phyloP scores from a whole-genome alignment of 1,140 invertebrate genomes.

The Steinernema khuongi region DNA sequence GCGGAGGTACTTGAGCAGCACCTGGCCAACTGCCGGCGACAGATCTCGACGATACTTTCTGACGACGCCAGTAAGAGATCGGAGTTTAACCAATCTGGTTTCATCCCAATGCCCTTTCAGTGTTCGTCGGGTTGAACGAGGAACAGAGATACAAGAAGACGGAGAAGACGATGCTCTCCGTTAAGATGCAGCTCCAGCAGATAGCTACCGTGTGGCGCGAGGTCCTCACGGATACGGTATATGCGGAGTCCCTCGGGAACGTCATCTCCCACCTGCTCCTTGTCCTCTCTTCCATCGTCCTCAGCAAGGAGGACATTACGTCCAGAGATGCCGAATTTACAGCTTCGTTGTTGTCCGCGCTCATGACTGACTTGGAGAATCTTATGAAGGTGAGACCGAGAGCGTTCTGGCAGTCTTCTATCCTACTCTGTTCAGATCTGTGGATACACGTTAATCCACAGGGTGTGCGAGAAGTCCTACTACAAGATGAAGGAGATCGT shows the following conservation, averaged over 20 bases:
- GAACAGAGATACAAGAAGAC: constrained; percentile 20
- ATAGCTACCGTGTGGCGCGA: background rate
- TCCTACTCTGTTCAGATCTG: constrained; percentile 11
- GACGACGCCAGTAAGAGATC: background rate
- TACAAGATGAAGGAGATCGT: constrained; percentile 31
- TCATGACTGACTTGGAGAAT: constrained; percentile 2
- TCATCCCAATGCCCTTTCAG: background rate
- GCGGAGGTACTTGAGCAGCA: constrained; percentile 6
- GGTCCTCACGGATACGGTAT: constrained; percentile 20
- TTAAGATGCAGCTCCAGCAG: background rate
- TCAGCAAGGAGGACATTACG: constrained; percentile 23
- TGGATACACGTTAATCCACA: constrained; percentile 24
- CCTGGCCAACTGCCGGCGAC: constrained; percentile 21
- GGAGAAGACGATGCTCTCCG: constrained; percentile 16
- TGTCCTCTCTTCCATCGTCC: constrained; percentile 11
- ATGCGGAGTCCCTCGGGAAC: constrained; percentile 24
- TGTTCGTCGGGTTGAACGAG: constrained; percentile 20
- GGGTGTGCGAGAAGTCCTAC: constrained; percentile 22
- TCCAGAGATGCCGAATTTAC: constrained; percentile 22
- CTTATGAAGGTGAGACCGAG: constrained; percentile 24
- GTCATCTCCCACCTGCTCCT: constrained; percentile 25
- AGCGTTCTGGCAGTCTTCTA: background rate
- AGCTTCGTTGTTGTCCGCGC: constrained; percentile 7
- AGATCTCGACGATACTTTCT: constrained; percentile 24
- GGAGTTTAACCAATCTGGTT: background rate